Base-by-base conservation (phyloP, 2,888 invertebrate species). In the Lycia hirtaria region DNA sequence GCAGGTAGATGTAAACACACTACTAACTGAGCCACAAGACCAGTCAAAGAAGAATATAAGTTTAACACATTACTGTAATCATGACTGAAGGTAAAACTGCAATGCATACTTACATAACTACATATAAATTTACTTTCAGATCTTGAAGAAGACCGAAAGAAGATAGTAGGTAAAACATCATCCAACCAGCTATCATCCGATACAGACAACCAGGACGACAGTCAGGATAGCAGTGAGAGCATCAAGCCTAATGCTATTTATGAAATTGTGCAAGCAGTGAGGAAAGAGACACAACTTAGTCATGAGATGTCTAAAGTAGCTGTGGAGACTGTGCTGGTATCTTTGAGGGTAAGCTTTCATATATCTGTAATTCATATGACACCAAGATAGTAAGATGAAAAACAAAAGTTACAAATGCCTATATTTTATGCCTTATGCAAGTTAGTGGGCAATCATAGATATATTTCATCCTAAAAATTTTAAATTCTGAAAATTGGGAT, bases 251-350 rank as follows among this genome's bases (percentile, higher is more conserved):
- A 93, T 86, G 83, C 93, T 60, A 84, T 96, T 38, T 97, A 96
- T 82, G 95, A 96, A 72, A 93, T 96, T 63, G 95, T 96, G 5
- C 96, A 96, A 80, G 93, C 95, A 69, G 96, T 97, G 33, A 93
- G 97, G 45, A 94, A 95, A 70, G 96, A 96, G 75, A 97, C 97
- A 0, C 96, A 97, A 73, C 93, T 97, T 32, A 97, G 97, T 71
- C 96, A 97, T 84, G 96, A 97, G 71, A 94, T 96, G 93, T 97
- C 97, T 0, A 95, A 96, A 80, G 94, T 97, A 52, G 97, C 97
- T 10, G 94, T 97, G 28, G 95, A 95, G 60, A 96, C 97, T 33
- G 96, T 97, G 0, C 93, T 96, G 0, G 92, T 80, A 53, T 89
- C 91, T 14, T 80, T 92, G 41, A 83, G 88, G 70, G 92, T 92